Conservation (phyloP, 2,113 vertebrate genomes). For the Willisornis vidua region DNA sequence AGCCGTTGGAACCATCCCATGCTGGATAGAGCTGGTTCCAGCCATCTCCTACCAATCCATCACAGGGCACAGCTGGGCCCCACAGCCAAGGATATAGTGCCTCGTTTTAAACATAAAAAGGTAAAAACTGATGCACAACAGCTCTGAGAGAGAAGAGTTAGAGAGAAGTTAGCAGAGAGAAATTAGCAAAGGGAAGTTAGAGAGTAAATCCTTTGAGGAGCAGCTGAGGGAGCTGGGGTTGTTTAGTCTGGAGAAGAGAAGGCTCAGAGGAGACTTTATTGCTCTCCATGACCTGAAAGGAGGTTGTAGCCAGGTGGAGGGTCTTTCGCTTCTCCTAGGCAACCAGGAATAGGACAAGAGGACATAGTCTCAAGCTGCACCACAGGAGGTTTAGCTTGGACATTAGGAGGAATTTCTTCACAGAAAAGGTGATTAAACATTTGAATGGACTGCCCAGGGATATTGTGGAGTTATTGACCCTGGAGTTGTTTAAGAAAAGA, state of each 20-base stretch:
- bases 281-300: background rate
- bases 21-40: background rate
- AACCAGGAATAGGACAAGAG: background rate
- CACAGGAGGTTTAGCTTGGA: background rate
- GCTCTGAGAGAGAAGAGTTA: background rate
- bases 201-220: background rate
- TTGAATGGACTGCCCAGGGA: background rate
- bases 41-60: fast-evolving
- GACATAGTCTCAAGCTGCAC: background rate
- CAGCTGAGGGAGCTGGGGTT: background rate
- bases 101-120: fast-evolving
- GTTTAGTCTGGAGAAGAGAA: background rate
- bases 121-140: background rate
- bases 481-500: background rate
- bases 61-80: fast-evolving
- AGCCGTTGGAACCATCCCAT: fast-evolving
- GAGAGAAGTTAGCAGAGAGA: too few relatives aligned
- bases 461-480: too few relatives aligned
- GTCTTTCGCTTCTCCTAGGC: background rate
- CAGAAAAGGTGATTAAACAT: background rate
- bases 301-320: fast-evolving
- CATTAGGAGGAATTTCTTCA: background rate
- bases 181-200: background rate
- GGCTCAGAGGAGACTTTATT: background rate
- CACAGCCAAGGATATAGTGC: fast-evolving